phyloP scores from a whole-genome alignment of 1,140 invertebrate genomes.

The Choristoneura fumiferana region DNA sequence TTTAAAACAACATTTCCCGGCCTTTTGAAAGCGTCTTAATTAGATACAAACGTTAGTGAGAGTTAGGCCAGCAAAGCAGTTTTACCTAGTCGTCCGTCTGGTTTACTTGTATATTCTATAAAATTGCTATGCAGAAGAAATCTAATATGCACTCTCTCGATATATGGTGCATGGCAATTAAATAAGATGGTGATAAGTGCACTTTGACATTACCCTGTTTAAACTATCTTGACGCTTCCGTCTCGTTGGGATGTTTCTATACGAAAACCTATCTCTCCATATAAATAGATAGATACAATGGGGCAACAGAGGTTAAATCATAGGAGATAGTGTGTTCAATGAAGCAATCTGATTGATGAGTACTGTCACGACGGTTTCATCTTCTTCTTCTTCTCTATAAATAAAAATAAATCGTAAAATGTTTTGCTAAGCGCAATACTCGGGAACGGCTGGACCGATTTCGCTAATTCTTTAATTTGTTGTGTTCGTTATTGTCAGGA shows the following conservation, averaged over 20 bases:
- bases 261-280: not conserved
- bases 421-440: no score
- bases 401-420: no score
- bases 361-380: no score
- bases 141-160: not conserved
- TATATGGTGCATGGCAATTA: conserved; percentile 1
- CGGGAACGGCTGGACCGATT: no score
- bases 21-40: conserved; percentile 3
- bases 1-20: conserved; percentile 8
- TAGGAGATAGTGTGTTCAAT: not conserved
- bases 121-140: not conserved
- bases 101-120: not conserved
- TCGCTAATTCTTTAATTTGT: no score
- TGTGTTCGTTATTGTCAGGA: no score
- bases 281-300: not conserved
- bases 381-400: no score
- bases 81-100: not conserved
- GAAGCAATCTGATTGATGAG: not conserved
- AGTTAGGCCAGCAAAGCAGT: not conserved
- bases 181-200: conserved; percentile 41
- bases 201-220: conserved; percentile 48
- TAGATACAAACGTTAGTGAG: not conserved
- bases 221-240: conserved; percentile 25
- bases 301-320: conserved; percentile 13
- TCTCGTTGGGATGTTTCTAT: not conserved